Evolutionary conservation across 2,888 invertebrate species (phyloP), one percentile per base, ranked within the genome.

Genomic region (Torymus texanus): DNA sequence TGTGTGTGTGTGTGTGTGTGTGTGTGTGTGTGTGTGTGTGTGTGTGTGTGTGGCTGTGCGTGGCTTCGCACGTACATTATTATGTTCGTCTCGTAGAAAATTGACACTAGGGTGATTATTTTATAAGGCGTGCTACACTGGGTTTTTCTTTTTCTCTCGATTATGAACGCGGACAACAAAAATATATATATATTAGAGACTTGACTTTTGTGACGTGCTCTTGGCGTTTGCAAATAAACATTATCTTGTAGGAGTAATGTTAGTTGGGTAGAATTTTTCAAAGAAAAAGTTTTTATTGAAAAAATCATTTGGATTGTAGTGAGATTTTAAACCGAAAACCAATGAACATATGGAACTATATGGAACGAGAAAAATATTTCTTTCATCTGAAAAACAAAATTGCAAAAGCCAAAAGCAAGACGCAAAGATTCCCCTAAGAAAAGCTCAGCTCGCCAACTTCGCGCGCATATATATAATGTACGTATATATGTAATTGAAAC

Each of bases 101-200:
- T 90, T 90, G 88, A 90, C 89, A 86, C 87, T 89, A 88, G 87
- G 88, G 87, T 88, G 82, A 86, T 78, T 79, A 77, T 55, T 73
- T 79, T 74, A 66, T 87, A 90, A 89, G 88, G 88, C 88, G 85
- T 85, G 83, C 88, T 88, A 89, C 84, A 76, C 84, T 84, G 84
- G 83, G 82, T 85, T 77, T 55, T 41, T 41, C 41, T 41, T 41
- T 41, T 41, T 41, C 62, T 78, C 78, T 24, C 70, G 14, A 56
- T 51, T 71, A 66, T 83, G 83, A 85, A 84, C 81, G 82, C 62
- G 58, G 58, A 70, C 50, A 58, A 83, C 78, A 84, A 83, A 84
- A 84, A 77, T 85, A 84, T 73, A 73, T 59, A 13, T 55, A 58
- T 61, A 75, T 65, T 41, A 65, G 16, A 68, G 18, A 75, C 56